Evolutionary conservation across 1,140 invertebrate genomes (phyloP).

Genomic region (Zelostemma sp.): DNA sequence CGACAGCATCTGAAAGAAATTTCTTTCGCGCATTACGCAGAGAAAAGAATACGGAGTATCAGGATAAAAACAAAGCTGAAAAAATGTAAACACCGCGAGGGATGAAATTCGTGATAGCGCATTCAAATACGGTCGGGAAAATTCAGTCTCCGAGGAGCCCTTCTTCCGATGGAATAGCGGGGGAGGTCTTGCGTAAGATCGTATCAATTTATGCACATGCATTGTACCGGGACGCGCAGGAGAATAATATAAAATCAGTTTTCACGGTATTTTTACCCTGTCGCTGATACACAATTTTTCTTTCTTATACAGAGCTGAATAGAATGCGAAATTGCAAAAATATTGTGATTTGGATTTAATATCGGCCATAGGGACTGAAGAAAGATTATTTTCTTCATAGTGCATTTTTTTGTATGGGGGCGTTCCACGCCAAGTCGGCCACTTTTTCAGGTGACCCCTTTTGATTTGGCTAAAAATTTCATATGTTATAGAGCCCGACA

Average conservation of each 20-base stretch:
- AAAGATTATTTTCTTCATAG: too few relatives aligned
- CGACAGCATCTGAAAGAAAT: not conserved
- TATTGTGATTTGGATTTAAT: too few relatives aligned
- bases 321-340: too few relatives aligned
- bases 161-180: not conserved
- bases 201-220: not conserved
- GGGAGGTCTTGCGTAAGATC: not conserved
- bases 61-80: not conserved
- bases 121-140: not conserved
- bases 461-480: too few relatives aligned
- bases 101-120: not conserved
- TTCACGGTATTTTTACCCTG: too few relatives aligned
- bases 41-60: not conserved
- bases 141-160: not conserved
- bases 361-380: too few relatives aligned
- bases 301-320: too few relatives aligned
- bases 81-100: not conserved
- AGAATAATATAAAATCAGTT: not conserved
- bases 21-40: not conserved
- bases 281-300: not conserved
- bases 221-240: not conserved
- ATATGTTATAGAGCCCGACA: too few relatives aligned
- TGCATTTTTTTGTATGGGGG: too few relatives aligned
- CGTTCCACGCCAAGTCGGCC: too few relatives aligned
- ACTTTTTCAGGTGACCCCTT: too few relatives aligned